Base-by-base conservation (phyloP, 2,113 vertebrate species). In the Rhombomys opimus region DNA sequence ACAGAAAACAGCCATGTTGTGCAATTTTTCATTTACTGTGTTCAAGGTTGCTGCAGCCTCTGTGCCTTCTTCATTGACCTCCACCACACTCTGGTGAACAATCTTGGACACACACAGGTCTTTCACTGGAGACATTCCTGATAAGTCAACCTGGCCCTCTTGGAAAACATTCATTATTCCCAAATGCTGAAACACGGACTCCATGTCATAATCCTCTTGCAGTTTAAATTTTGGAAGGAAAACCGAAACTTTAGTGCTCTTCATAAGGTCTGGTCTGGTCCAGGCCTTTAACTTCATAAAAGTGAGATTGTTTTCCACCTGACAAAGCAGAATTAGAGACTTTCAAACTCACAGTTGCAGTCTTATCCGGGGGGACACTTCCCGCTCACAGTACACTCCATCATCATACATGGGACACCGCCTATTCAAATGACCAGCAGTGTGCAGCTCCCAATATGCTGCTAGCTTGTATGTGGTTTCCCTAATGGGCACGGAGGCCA, bases 31-130 rank as follows among this genome's bases (percentile, higher is more conserved):
- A 46, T 46, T 46, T 46, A 46, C 0, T 65, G 92, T 85, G 68
- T 88, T 98, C 0, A 99, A 99, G 4, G 99, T 99, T 0, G 98
- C 99, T 0, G 99, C 99, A 0, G 99, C 99, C 97, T 99, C 99
- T 0, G 99, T 99, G 77, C 99, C 99, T 96, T 99, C 99, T 96
- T 99, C 99, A 0, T 99, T 99, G 68, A 99, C 99, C 75, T 99
- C 99, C 88, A 99, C 98, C 14, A 99, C 99, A 41, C 99, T 98
- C 97, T 99, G 99, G 98, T 99, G 99, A 88, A 99, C 65, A 2
- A 99, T 98, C 59, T 99, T 96, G 6, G 99, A 99, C 68, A 99
- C 92, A 32, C 97, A 80, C 95, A 99, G 97, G 76, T 99, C 97
- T 0, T 96, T 96, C 7, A 54, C 95, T 0, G 98, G 72, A 1